Conservation (phyloP, 2,888 invertebrate species). For the Gibbula magus region DNA sequence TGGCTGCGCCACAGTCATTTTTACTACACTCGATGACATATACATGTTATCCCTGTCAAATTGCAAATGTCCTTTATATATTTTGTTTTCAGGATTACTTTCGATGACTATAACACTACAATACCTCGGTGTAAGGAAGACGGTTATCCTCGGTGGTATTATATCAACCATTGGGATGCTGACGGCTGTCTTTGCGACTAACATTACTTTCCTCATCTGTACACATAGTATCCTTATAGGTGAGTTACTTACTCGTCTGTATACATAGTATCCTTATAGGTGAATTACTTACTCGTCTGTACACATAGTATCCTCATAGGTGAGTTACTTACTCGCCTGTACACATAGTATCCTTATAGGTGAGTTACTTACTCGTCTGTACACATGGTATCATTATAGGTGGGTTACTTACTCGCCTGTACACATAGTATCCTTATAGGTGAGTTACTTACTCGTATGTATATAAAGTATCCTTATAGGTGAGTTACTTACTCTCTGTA, state of each 20-base stretch:
- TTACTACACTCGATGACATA: too few relatives aligned
- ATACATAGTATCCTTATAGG: not conserved
- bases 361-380: not conserved
- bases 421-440: not conserved
- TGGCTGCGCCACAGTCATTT: too few relatives aligned
- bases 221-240: not conserved
- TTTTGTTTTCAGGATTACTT: not conserved
- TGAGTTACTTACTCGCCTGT: not conserved
- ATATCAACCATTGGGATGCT: not conserved
- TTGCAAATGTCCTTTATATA: not conserved
- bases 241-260: not conserved
- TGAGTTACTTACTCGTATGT: not conserved
- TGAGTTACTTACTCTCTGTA: not conserved
- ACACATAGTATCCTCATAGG: not conserved
- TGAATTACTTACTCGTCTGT: not conserved
- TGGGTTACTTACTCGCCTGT: too few relatives aligned
- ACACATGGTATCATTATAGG: too few relatives aligned
- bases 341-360: not conserved
- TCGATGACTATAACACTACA: not conserved
- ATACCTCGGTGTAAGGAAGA: not conserved
- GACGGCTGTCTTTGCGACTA: not conserved
- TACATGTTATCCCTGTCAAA: too few relatives aligned
- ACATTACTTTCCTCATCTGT: not conserved
- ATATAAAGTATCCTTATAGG: too few relatives aligned
- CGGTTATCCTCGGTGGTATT: not conserved